These are phyloP conservation scores for Echinometra lucunter DNA, from an alignment of 53 echinoderm and acorn worm genomes.

Conservation along the genomic window DNA sequence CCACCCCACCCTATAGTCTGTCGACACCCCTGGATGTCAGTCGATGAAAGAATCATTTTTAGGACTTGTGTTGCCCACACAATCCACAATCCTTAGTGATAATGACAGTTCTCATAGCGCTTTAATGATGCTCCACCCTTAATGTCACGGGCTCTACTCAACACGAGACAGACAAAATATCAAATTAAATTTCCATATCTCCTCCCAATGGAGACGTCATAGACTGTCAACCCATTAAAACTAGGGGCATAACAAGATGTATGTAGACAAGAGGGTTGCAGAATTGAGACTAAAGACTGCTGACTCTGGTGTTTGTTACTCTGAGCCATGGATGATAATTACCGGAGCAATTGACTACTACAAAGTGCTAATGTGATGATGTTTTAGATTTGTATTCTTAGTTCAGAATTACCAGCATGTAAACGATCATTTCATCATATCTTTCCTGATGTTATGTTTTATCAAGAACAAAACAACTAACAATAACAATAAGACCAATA, in stretches of 20 bases:
- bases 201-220: conserved; percentile 23
- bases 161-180: conserved; percentile 37
- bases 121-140: conserved; percentile 26
- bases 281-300: background rate
- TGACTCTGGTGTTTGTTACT: background rate
- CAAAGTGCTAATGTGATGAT: too few relatives aligned
- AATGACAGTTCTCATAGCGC: conserved; percentile 19
- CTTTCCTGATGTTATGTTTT: too few relatives aligned
- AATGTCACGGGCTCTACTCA: conserved; percentile 1
- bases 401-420: too few relatives aligned
- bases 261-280: background rate
- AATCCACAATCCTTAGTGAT: background rate
- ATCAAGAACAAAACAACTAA: too few relatives aligned
- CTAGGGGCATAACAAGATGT: background rate
- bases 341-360: background rate
- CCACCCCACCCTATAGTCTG: too few relatives aligned
- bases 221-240: background rate
- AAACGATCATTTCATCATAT: too few relatives aligned
- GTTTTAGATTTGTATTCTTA: too few relatives aligned
- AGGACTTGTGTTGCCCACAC: background rate
- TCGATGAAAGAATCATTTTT: too few relatives aligned
- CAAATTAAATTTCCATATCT: conserved; percentile 59
- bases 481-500: too few relatives aligned
- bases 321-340: background rate
- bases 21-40: too few relatives aligned